A percentile compares a stretch with the other conserved stretches of the same genome.
Evolutionary conservation across 2,113 vertebrate species (phyloP).

Genomic region (Clarias gariepinus): DNA sequence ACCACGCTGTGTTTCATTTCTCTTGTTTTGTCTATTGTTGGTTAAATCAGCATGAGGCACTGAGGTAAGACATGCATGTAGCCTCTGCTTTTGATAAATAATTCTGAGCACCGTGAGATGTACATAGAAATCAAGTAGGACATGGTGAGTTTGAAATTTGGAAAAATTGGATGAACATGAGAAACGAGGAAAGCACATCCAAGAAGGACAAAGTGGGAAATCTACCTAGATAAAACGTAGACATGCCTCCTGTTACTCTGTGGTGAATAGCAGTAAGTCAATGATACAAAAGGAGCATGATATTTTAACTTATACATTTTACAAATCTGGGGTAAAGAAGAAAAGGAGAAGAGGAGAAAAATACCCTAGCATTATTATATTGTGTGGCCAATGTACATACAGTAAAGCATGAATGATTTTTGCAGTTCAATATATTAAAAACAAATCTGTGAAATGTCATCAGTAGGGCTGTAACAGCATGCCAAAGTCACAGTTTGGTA

Average conservation of each 20-base stretch:
- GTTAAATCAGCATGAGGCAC: constrained; percentile 30
- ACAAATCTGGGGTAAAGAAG: constrained; percentile 9
- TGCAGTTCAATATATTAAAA: background rate
- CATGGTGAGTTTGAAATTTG: constrained; percentile 30
- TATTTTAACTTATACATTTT: constrained; percentile 23
- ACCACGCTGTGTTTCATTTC: background rate
- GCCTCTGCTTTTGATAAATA: constrained; percentile 51
- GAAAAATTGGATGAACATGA: constrained; percentile 39
- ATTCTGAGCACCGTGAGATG: constrained; percentile 49
- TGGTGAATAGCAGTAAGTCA: constrained; percentile 10
- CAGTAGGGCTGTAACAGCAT: no score
- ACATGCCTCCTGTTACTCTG: background rate
- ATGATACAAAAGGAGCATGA: constrained; percentile 15
- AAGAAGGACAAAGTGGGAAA: constrained; percentile 42
- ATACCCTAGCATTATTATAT: constrained; percentile 33
- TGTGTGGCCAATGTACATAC: constrained; percentile 12
- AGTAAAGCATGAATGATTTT: background rate
- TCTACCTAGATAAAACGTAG: constrained; percentile 45
- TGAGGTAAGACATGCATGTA: constrained; percentile 44
- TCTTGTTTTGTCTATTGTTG: constrained; percentile 13
- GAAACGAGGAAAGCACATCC: constrained; percentile 23
- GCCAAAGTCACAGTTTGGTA: no score
- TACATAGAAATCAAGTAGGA: constrained; percentile 39
- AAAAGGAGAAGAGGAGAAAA: constrained; percentile 42
- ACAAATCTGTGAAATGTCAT: background rate